Percentiles rank a stretch among this genome's conserved stretches.
Conservation (phyloP, 2,797 vertebrate genomes). For the Acrossocheilus fasciatus region DNA sequence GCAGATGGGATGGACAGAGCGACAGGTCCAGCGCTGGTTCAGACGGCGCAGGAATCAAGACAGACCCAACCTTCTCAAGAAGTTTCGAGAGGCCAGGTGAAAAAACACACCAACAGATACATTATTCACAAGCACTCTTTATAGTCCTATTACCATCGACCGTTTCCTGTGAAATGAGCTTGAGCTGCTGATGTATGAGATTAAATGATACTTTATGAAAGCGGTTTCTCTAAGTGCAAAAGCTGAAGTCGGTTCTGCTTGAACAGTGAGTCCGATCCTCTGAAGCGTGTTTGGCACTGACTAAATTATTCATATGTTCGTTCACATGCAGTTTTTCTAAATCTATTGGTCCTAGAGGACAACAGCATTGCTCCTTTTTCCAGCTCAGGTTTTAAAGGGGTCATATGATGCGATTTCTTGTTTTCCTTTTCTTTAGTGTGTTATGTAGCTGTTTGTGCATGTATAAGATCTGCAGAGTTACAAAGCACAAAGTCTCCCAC, state of each 20-base stretch:
- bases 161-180: neutral
- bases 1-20: slow-evolving; percentile 80
- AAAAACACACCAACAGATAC: neutral
- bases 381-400: neutral
- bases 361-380: neutral
- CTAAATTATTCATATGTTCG: neutral
- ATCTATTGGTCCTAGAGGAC: neutral
- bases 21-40: slow-evolving; percentile 94
- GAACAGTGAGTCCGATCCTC: neutral
- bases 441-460: too few relatives aligned
- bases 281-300: neutral
- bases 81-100: slow-evolving; percentile 93
- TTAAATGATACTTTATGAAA: neutral
- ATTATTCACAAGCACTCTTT: neutral
- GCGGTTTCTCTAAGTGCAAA: neutral
- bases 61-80: slow-evolving; percentile 92
- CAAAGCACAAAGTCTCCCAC: too few relatives aligned
- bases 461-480: too few relatives aligned
- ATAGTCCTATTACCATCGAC: neutral
- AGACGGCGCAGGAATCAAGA: slow-evolving; percentile 93
- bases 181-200: neutral
- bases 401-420: too few relatives aligned
- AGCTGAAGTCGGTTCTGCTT: neutral
- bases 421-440: too few relatives aligned
- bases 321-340: neutral